Conservation (phyloP, 2,888 invertebrate genomes). For the Andrena praecox region DNA sequence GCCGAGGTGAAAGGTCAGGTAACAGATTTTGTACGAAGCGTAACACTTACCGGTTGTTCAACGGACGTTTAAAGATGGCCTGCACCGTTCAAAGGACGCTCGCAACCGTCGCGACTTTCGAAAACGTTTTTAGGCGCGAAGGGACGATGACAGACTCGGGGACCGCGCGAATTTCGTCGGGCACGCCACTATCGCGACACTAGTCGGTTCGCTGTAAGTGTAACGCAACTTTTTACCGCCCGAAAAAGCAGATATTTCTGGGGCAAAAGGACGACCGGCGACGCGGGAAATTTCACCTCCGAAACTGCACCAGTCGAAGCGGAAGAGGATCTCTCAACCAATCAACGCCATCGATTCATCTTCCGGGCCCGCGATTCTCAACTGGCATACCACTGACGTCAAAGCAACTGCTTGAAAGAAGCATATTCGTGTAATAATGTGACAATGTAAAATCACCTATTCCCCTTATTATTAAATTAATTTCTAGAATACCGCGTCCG, state of each 20-base stretch:
- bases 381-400: neutral
- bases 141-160: neutral
- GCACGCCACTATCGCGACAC: neutral
- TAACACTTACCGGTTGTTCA: constrained; percentile 1
- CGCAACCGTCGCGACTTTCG: no score
- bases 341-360: constrained; percentile 36
- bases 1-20: neutral
- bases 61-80: neutral
- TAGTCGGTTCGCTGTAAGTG: neutral
- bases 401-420: constrained; percentile 1
- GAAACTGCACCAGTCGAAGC: constrained; percentile 21
- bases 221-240: neutral
- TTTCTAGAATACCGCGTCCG: neutral
- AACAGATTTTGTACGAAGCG: neutral
- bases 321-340: constrained; percentile 48
- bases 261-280: neutral
- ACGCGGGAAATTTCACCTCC: constrained; percentile 24
- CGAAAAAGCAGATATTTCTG: neutral
- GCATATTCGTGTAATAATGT: neutral
- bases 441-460: neutral
- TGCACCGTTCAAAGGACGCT: neutral
- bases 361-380: constrained; percentile 34
- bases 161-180: neutral
- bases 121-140: neutral
- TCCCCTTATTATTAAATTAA: neutral